phyloP scores from a whole-genome alignment of 2,797 vertebrate species.

The Halcyon chelicuti region DNA sequence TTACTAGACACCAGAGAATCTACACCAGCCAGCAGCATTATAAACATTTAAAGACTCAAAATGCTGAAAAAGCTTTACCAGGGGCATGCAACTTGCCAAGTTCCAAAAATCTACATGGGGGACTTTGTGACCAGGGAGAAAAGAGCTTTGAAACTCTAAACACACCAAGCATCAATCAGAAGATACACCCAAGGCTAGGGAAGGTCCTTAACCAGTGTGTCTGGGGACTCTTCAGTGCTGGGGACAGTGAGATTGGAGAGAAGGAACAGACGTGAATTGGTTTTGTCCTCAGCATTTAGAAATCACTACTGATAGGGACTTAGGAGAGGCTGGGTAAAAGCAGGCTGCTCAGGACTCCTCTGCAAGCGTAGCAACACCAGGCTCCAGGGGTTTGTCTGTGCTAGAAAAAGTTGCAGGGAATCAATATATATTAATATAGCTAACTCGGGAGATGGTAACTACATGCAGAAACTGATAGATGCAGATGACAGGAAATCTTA shows the following conservation, averaged over 20 bases:
- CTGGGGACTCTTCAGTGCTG: background rate
- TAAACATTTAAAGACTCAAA: background rate
- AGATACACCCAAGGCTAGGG: background rate
- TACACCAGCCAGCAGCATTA: background rate
- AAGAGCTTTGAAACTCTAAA: background rate
- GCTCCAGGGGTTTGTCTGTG: background rate
- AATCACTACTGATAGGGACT: background rate
- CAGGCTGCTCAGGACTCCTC: background rate
- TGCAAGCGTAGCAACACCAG: background rate
- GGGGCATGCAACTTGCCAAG: fast-evolving
- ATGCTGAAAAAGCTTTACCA: background rate
- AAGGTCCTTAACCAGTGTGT: background rate
- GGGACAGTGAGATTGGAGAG: fast-evolving
- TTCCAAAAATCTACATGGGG: background rate
- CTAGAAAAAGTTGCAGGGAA: background rate
- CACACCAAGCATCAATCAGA: background rate
- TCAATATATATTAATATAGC: background rate
- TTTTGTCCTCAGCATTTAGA: background rate
- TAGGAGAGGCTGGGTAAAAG: background rate
- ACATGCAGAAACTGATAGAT: background rate
- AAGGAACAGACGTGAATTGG: background rate
- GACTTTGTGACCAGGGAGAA: background rate
- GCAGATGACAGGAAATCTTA: background rate
- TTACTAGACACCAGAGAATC: background rate
- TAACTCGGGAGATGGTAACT: background rate